Evolutionary conservation across 2,797 vertebrate species (phyloP).

Genomic region (Ctenosaura bakeri): DNA sequence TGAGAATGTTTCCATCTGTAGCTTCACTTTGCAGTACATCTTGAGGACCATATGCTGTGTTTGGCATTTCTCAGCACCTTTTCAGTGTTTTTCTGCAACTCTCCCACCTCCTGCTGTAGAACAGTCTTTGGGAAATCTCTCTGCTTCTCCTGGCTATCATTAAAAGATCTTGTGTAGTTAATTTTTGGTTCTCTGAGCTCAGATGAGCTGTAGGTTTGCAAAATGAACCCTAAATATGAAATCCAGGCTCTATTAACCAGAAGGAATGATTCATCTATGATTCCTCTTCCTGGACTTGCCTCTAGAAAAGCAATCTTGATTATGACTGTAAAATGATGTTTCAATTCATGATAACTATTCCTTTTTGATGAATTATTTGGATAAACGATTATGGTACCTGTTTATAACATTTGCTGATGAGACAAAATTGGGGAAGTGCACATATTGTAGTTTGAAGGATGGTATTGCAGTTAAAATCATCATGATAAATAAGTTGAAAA

Average conservation of each 20-base stretch:
- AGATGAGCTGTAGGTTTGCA: conserved; percentile 43
- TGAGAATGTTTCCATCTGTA: conserved; percentile 75
- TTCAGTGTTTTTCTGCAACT: conserved; percentile 74
- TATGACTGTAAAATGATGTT: not conserved
- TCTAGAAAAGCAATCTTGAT: conserved; percentile 11
- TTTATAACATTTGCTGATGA: conserved; percentile 20
- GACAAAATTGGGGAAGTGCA: conserved; percentile 14
- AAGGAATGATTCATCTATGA: conserved; percentile 12
- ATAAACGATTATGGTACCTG: conserved; percentile 30
- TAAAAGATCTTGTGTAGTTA: conserved; percentile 19
- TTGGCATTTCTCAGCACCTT: conserved; percentile 72
- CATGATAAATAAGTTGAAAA: conserved; percentile 23
- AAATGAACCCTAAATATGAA: conserved; percentile 23
- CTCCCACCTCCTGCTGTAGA: conserved; percentile 64
- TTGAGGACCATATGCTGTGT: conserved; percentile 77
- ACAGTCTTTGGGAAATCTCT: conserved; percentile 65
- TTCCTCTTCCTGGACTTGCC: conserved; percentile 40
- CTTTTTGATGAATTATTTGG: conserved; percentile 26
- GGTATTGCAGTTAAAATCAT: conserved; percentile 13
- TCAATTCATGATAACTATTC: conserved; percentile 4
- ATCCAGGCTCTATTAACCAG: conserved; percentile 27
- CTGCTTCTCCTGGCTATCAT: conserved; percentile 59
- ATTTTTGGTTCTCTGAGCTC: conserved; percentile 12
- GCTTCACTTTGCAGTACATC: conserved; percentile 74
- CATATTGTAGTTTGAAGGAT: conserved; percentile 10